Conservation (phyloP, 2,888 invertebrate genomes). For the Agrochola lychnidis region DNA sequence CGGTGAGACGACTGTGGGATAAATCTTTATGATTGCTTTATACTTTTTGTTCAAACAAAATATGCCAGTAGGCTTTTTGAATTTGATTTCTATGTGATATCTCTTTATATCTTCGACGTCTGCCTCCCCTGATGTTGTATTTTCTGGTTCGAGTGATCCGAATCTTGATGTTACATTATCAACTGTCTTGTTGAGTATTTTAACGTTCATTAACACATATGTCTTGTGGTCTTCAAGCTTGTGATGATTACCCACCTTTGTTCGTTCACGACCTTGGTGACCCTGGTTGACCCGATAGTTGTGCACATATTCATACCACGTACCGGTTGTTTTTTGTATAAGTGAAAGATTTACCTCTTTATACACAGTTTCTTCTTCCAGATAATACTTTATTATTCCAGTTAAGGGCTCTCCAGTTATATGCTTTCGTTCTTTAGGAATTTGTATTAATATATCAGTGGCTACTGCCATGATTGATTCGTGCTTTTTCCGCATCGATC, state of each 20-base stretch:
- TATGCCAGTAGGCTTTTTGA: constrained; percentile 41
- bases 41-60: constrained; percentile 40
- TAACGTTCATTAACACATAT: constrained; percentile 40
- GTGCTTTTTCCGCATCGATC: constrained; percentile 37
- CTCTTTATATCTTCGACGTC: neutral
- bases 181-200: constrained; percentile 40
- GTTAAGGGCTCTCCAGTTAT: constrained; percentile 25
- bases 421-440: constrained; percentile 34
- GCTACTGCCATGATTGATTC: constrained; percentile 25
- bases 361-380: constrained; percentile 37
- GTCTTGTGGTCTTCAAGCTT: constrained; percentile 34
- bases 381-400: constrained; percentile 41
- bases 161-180: neutral
- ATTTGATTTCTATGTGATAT: constrained; percentile 44
- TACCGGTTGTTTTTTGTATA: neutral
- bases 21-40: constrained; percentile 40
- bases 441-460: constrained; percentile 45
- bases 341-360: constrained; percentile 31
- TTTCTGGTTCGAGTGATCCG: neutral
- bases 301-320: constrained; percentile 44
- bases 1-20: constrained; percentile 38
- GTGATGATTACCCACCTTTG: constrained; percentile 13
- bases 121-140: neutral
- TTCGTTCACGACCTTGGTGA: constrained; percentile 1
- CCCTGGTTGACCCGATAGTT: constrained; percentile 1